Conservation (phyloP, 2,888 invertebrate species). For the Cephalotes varians region DNA sequence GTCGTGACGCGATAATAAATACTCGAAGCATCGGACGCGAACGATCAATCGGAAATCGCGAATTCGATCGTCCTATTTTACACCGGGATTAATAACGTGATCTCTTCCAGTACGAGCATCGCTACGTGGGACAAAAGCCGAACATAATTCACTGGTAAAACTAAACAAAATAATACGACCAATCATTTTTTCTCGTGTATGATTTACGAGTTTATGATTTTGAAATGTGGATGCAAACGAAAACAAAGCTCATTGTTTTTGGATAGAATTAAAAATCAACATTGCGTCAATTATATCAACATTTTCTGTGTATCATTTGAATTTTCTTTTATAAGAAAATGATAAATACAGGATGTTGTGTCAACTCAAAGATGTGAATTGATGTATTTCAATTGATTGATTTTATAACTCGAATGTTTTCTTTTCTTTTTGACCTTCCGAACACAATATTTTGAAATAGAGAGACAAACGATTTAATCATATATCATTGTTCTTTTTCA, state of each 20-base stretch:
- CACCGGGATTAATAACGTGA: background rate
- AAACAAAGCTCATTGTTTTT: background rate
- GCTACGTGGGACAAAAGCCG: background rate
- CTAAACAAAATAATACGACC: background rate
- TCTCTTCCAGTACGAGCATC: background rate
- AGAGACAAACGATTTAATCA: background rate
- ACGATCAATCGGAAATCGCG: background rate
- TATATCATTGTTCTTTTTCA: background rate
- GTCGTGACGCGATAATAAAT: background rate
- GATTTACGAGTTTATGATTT: background rate
- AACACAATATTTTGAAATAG: background rate
- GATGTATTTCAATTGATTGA: background rate
- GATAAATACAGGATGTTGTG: background rate
- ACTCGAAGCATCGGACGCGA: background rate
- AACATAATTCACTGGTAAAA: conserved; percentile 1
- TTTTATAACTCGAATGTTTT: background rate
- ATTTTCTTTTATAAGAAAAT: background rate
- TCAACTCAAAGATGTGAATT: background rate
- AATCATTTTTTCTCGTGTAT: background rate
- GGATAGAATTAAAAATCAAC: background rate
- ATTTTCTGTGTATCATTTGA: no score
- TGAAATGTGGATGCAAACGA: background rate
- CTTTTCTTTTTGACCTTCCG: background rate
- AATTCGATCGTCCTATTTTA: background rate
- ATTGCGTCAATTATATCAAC: no score